Conservation (phyloP, 1,140 invertebrate species). For the Agrilus planipennis region DNA sequence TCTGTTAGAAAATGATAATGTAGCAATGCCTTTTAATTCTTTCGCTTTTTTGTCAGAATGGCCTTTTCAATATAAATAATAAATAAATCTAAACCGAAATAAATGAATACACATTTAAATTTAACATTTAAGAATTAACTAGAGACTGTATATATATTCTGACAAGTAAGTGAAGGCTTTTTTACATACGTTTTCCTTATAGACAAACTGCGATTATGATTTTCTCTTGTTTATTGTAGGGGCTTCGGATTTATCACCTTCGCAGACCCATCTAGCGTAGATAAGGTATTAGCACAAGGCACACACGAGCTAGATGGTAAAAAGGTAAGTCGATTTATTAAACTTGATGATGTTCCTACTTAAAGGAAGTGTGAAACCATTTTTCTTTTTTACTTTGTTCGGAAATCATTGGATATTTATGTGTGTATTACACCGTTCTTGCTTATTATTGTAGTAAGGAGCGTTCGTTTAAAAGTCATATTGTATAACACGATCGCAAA, state of each 20-base stretch:
- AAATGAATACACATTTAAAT: neutral
- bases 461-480: no score
- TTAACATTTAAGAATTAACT: neutral
- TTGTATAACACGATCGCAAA: no score
- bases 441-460: no score
- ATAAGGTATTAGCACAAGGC: conserved; percentile 87
- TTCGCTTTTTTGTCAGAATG: no score
- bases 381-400: no score
- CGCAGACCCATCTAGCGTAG: conserved; percentile 83
- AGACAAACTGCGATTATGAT: no score
- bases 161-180: neutral
- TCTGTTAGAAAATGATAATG: conserved; percentile 14
- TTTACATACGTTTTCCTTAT: conserved; percentile 15
- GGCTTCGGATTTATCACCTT: conserved; percentile 97
- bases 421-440: no score
- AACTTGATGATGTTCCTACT: no score
- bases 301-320: conserved; percentile 91
- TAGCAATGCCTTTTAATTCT: conserved; percentile 10
- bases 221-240: conserved; percentile 62
- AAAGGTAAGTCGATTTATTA: no score
- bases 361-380: no score
- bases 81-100: neutral
- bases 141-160: neutral
- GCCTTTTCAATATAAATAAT: no score
- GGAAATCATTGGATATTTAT: no score